Conservation (phyloP, 2,888 invertebrate species). For the Megalurothrips usitatus region DNA sequence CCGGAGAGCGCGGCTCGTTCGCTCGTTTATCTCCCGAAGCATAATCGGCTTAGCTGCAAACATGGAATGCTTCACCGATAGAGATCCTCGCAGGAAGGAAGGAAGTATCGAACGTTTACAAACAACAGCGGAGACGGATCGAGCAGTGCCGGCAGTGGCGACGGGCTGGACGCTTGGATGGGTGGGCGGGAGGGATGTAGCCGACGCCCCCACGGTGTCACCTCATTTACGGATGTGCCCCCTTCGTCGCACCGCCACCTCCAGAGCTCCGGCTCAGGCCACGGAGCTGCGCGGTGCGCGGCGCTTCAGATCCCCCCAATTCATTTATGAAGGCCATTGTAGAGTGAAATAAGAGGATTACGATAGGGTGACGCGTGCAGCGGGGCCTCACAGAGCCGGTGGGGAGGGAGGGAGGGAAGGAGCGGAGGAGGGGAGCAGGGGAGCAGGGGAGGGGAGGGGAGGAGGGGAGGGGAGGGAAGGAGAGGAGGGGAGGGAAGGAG, state of each 20-base stretch:
- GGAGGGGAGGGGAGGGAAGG: neutral
- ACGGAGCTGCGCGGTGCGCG: neutral
- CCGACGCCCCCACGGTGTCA: too few species aligned
- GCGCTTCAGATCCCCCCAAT: constrained; percentile 7
- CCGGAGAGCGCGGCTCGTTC: neutral
- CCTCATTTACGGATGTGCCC: too few species aligned
- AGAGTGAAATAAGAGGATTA: constrained; percentile 20
- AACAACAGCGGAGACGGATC: neutral
- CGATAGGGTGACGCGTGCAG: neutral
- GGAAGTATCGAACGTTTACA: too few species aligned
- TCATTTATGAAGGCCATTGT: constrained; percentile 25
- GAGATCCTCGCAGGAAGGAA: too few species aligned
- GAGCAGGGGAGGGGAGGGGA: neutral
- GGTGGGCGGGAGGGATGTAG: neutral
- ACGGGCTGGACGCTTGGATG: neutral
- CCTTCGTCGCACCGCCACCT: neutral
- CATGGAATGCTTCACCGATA: too few species aligned
- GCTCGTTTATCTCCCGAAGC: too few species aligned
- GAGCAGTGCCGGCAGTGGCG: neutral
- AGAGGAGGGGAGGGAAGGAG: neutral
- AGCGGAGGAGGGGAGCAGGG: neutral
- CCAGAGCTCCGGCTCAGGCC: neutral
- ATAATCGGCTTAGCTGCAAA: too few species aligned
- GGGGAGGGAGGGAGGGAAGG: too few species aligned
- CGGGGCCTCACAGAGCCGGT: neutral